phyloP scores from a whole-genome alignment of 2,113 vertebrate genomes.

The Acanthisitta chloris region DNA sequence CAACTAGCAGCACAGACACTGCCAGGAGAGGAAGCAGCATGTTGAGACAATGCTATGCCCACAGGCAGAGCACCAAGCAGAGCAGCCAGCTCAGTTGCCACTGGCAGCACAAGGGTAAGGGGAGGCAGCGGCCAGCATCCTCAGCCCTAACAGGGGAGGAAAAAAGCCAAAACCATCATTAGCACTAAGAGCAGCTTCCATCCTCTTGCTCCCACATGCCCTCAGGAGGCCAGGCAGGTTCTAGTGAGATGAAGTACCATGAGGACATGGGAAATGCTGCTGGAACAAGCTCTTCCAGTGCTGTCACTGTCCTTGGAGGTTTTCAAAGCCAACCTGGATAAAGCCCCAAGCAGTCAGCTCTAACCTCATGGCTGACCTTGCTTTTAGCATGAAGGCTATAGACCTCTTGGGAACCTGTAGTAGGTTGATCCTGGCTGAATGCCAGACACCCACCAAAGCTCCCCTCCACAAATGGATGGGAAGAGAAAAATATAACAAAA shows the following conservation, averaged over 20 bases:
- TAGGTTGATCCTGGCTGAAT: too few relatives aligned
- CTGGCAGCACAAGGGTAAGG: background rate
- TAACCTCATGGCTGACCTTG: background rate
- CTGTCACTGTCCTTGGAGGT: accelerated
- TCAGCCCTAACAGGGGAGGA: background rate
- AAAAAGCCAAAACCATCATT: background rate
- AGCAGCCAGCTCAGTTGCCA: background rate
- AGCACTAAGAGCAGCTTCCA: background rate
- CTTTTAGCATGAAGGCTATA: accelerated
- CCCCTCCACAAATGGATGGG: too few relatives aligned
- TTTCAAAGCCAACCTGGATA: background rate
- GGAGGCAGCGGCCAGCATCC: background rate
- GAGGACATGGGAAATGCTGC: background rate
- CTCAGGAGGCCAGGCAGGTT: background rate
- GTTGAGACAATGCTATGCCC: constrained; percentile 64
- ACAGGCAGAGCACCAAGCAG: background rate
- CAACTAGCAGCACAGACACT: constrained; percentile 57
- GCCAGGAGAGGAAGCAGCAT: constrained; percentile 54
- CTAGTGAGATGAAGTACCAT: background rate
- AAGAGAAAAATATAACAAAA: too few relatives aligned
- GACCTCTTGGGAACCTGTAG: too few relatives aligned
- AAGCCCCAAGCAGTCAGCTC: background rate
- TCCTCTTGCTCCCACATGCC: background rate
- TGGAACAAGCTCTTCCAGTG: background rate
- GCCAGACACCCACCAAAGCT: too few relatives aligned